Evolutionary conservation across 2,797 vertebrate species (phyloP), one percentile per base, ranked within the genome.

Genomic region (Saguinus oedipus): DNA sequence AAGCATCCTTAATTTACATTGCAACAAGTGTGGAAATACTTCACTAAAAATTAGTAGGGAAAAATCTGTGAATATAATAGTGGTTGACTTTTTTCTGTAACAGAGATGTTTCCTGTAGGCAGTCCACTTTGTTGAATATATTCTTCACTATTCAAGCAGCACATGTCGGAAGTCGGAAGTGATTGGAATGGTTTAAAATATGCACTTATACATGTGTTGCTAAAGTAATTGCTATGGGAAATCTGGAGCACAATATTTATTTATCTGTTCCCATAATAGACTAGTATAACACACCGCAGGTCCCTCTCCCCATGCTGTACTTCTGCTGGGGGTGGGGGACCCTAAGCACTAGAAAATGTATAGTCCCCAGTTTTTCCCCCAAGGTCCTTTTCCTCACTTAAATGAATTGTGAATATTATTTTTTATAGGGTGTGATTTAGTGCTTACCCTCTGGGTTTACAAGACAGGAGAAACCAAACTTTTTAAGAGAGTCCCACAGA

Each of bases 161-260:
- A 72, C 50, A 85, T 50, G 68, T 39, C 39, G 39, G 39, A 39
- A 76, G 19, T 57, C 72, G 12, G 19, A 74, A 85, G 59, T 61
- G 79, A 81, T 88, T 75, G 90, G 85, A 92, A 95, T 44, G 79
- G 68, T 44, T 94, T 57, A 79, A 92, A 85, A 68, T 13, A 6
- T 72, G 39, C 79, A 48, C 90, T 84, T 70, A 64, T 64, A 50
- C 74, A 20, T 46, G 59, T 53, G 64, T 89, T 89, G 74, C 4
- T 12, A 78, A 93, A 92, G 59, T 88, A 50, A 59, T 84, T 92
- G 81, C 88, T 74, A 11, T 68, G 87, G 53, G 57, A 94, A 91
- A 88, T 72, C 12, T 57, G 61, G 30, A 89, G 12, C 48, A 72
- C 72, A 50, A 39, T 76, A 53, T 44, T 89, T 42, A 33, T 93